Evolutionary conservation across 2,797 vertebrate species (phyloP), one percentile per base, ranked within the genome.

Genomic region (Gorsachius magnificus): DNA sequence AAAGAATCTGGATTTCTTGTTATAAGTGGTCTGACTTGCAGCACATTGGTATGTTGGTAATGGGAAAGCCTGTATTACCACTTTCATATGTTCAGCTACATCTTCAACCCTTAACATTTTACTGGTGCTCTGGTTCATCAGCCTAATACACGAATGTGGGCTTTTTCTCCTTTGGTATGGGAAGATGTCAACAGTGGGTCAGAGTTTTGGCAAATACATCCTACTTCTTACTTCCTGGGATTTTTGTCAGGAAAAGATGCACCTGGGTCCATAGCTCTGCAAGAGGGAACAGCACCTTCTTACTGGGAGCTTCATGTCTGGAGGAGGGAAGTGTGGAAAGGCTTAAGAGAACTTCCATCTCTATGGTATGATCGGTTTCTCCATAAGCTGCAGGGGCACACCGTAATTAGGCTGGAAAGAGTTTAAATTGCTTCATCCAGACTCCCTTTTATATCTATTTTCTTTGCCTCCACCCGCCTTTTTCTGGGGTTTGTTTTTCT

Each of bases 401-500:
- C 16, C 0, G 1, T 75, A 94, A 78, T 63, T 72, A 76, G 56
- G 9, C 45, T 83, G 86, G 70, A 93, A 84, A 70, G 51, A 71
- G n/a, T 77, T 92, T 87, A 57, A 75, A 80, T 95, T 90, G 66
- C 86, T 77, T 89, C 75, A 84, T 74, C 68, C 71, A 87, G 64
- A 57, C 53, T 90, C 58, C 48, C 31, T 86, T 96, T 86, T 91
- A 77, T 89, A 92, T 54, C 70, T 95, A 25, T 87, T 92, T 96
- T 84, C 66, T 95, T 97, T 95, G 70, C 80, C 83, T 93, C 90
- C 64, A 87, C 56, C n/a, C 4, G 2, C 53, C 43, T 89, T 95
- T 89, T 93, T 93, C 74, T 74, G 53, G 53, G 74, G 45, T 87
- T 89, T 90, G n/a, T 95, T 96, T 95, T 95, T 82, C 77, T 88